Evolutionary conservation across 2,888 invertebrate species (phyloP).

Genomic region (Pollenia labialis): DNA sequence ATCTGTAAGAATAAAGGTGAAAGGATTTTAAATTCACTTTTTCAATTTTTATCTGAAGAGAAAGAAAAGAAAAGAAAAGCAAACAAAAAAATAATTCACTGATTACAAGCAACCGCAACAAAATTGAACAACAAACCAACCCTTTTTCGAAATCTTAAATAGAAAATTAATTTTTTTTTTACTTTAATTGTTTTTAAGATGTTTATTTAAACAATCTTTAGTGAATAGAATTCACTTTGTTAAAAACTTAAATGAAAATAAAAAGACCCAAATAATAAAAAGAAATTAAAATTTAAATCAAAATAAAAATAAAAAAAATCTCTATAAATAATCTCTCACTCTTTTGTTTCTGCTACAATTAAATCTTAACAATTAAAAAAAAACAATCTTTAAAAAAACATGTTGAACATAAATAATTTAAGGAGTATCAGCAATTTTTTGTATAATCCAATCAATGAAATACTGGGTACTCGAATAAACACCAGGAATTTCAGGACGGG

Average conservation of each 20-base stretch:
- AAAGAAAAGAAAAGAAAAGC: constrained; percentile 4
- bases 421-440: constrained; percentile 80
- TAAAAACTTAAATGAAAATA: constrained; percentile 2
- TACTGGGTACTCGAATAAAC: constrained; percentile 87
- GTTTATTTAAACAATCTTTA: not conserved
- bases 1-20: constrained; percentile 37
- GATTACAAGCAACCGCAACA: constrained; percentile 5
- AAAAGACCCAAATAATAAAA: constrained; percentile 18
- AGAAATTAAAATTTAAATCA: constrained; percentile 16
- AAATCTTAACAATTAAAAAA: constrained; percentile 23
- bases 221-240: no score
- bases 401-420: constrained; percentile 18
- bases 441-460: constrained; percentile 87
- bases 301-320: constrained; percentile 36
- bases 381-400: not conserved
- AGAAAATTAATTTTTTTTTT: not conserved
- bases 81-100: not conserved
- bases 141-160: not conserved
- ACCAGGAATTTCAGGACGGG: constrained; percentile 87
- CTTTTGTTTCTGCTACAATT: constrained; percentile 1
- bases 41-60: not conserved
- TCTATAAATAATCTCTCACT: constrained; percentile 67
- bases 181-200: constrained; percentile 1
- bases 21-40: constrained; percentile 5
- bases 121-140: constrained; percentile 18